Percentiles rank a stretch among this genome's conserved stretches.
phyloP scores from a whole-genome alignment of 2,113 vertebrate species.

The Entosphenus tridentatus region DNA sequence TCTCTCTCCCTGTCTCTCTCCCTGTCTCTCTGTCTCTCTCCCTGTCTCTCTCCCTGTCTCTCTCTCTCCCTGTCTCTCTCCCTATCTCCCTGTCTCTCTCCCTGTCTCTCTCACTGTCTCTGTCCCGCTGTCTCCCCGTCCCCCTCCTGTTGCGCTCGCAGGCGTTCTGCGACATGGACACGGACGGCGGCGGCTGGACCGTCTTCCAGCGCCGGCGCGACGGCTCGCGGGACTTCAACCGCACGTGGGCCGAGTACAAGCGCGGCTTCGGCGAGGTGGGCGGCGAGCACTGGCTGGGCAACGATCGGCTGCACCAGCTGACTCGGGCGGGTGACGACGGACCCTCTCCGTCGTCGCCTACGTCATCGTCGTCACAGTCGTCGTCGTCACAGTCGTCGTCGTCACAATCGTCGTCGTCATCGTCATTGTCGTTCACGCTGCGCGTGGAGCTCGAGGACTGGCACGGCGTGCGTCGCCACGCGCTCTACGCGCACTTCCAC shows the following conservation, averaged over 20 bases:
- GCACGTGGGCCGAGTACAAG: conserved; percentile 34
- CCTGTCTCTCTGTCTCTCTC: too few species aligned
- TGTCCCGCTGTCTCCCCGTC: too few species aligned
- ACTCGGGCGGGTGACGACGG: conserved; percentile 23
- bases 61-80: too few species aligned
- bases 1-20: too few species aligned
- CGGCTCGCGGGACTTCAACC: conserved; percentile 32
- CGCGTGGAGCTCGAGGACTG: conserved; percentile 36
- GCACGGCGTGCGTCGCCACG: conserved; percentile 30
- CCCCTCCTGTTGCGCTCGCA: conserved; percentile 11
- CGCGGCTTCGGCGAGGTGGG: conserved; percentile 30
- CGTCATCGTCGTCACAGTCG: too few species aligned
- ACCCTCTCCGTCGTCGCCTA: too few species aligned
- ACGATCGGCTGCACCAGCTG: conserved; percentile 23
- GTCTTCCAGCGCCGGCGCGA: conserved; percentile 31
- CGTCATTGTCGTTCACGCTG: conserved; percentile 12
- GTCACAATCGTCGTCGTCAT: too few species aligned
- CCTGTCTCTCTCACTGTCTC: too few species aligned
- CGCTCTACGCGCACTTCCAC: conserved; percentile 32
- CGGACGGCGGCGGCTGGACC: conserved; percentile 34
- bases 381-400: too few species aligned
- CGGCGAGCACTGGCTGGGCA: conserved; percentile 38
- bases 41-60: too few species aligned
- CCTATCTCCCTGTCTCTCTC: too few species aligned
- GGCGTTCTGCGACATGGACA: conserved; percentile 42